These are phyloP conservation scores for Sisor rabdophorus DNA, from an alignment of 2,113 vertebrate genomes.

Conservation along the genomic window DNA sequence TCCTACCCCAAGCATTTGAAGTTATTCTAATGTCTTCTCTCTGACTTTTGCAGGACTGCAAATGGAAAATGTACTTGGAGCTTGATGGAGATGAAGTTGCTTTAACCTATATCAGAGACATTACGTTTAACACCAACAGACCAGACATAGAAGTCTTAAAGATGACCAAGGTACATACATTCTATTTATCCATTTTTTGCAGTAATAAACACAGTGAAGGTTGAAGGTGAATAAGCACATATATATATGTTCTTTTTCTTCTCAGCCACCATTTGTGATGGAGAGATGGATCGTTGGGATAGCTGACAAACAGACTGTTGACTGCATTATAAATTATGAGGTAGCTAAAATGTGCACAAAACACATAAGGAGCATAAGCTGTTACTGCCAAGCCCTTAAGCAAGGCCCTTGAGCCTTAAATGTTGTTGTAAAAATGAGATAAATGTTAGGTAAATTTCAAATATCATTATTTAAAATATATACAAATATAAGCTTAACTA, in stretches of 20 bases:
- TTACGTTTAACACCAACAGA: conserved; percentile 87
- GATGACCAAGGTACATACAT: conserved; percentile 86
- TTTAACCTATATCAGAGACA: conserved; percentile 94
- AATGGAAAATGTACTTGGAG: conserved; percentile 99
- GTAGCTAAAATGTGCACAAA: conserved; percentile 63
- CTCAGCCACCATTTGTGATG: conserved; percentile 97
- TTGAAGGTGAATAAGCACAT: neutral
- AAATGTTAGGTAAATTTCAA: too few species aligned
- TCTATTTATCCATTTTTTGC: neutral
- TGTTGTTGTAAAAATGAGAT: too few species aligned
- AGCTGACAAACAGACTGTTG: conserved; percentile 78
- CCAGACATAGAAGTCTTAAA: conserved; percentile 82
- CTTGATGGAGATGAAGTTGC: conserved; percentile 95
- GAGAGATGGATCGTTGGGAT: conserved; percentile 94
- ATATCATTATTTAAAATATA: too few species aligned
- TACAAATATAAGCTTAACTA: too few species aligned
- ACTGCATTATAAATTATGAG: conserved; percentile 89
- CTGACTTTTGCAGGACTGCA: conserved; percentile 80
- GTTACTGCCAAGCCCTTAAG: too few species aligned
- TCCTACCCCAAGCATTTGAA: neutral
- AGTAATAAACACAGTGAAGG: neutral
- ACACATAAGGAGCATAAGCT: neutral
- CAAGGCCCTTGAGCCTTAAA: too few species aligned
- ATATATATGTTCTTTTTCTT: conserved; percentile 49
- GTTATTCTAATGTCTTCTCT: conserved; percentile 56